phyloP scores from a whole-genome alignment of 2,113 vertebrate species.

The Eurystomus gularis region DNA sequence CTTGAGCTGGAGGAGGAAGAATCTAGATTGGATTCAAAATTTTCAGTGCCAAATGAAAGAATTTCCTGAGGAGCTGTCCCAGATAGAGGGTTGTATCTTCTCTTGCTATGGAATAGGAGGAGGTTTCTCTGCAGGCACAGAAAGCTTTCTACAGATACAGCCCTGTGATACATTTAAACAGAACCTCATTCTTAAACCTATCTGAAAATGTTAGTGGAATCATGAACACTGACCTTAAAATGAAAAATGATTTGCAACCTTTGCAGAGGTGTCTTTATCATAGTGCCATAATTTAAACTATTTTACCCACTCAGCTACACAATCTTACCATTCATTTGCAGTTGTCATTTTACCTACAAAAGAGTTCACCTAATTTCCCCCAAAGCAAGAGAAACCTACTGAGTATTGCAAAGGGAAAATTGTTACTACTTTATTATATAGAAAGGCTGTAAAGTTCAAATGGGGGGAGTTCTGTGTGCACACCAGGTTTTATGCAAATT shows the following conservation, averaged over 20 bases:
- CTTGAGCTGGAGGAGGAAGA: neutral
- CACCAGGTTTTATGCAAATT: constrained; percentile 26
- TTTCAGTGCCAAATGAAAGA: neutral
- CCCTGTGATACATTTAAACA: constrained; percentile 9
- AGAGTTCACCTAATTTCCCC: constrained; percentile 38
- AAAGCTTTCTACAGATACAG: neutral
- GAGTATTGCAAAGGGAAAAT: neutral
- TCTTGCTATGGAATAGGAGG: neutral
- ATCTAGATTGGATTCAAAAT: neutral
- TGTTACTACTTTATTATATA: neutral
- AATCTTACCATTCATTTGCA: constrained; percentile 48
- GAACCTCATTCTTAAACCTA: constrained; percentile 24
- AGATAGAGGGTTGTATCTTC: neutral
- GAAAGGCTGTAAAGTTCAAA: constrained; percentile 29
- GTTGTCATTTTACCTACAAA: constrained; percentile 46
- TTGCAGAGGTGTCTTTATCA: constrained; percentile 53
- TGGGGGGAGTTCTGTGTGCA: neutral
- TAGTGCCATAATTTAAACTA: constrained; percentile 27
- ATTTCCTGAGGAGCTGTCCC: neutral
- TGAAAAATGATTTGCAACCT: constrained; percentile 64
- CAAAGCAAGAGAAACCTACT: constrained; percentile 37
- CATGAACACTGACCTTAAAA: constrained; percentile 55
- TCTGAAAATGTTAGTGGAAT: constrained; percentile 59
- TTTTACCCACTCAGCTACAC: constrained; percentile 53
- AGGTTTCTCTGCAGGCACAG: neutral